A percentile compares a stretch with the other conserved stretches of the same genome.
These are phyloP conservation scores for Oncorhynchus kisutch DNA, from an alignment of 2,113 vertebrate genomes.

Conservation along the genomic window DNA sequence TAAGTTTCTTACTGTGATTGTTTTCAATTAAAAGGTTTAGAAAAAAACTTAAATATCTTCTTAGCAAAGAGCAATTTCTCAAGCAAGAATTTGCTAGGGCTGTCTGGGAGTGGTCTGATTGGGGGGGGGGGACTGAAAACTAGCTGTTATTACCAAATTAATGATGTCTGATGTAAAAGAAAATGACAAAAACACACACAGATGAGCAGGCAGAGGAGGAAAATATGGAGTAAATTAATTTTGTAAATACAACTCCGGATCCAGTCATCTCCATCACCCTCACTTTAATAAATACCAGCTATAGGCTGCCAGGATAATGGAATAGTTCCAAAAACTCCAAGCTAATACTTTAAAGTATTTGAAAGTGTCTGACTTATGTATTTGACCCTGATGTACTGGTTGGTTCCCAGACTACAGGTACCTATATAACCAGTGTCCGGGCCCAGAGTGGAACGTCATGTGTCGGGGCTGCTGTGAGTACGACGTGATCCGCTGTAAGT, in stretches of 20 bases:
- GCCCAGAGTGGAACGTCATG: constrained; percentile 96
- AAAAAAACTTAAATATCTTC: too few species aligned
- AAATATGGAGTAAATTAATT: neutral
- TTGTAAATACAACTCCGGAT: too few species aligned
- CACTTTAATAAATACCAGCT: too few species aligned
- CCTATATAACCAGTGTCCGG: constrained; percentile 88
- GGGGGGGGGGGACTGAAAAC: too few species aligned
- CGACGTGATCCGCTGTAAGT: constrained; percentile 89
- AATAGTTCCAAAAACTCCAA: neutral
- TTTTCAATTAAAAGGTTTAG: too few species aligned
- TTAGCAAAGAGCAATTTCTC: too few species aligned
- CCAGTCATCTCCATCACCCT: too few species aligned
- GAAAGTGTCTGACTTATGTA: neutral
- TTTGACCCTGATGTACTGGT: neutral
- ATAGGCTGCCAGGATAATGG: too few species aligned
- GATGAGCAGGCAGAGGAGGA: neutral
- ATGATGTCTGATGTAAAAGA: neutral
- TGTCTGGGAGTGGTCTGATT: too few species aligned
- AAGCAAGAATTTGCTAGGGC: too few species aligned
- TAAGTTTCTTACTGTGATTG: too few species aligned
- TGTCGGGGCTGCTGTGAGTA: constrained; percentile 95
- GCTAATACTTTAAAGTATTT: neutral
- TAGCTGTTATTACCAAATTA: neutral
- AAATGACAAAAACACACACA: neutral
- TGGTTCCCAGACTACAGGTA: constrained; percentile 85